Evolutionary conservation across 2,888 invertebrate species (phyloP), one percentile per base, ranked within the genome.

Genomic region (Sepioteuthis lessoniana): DNA sequence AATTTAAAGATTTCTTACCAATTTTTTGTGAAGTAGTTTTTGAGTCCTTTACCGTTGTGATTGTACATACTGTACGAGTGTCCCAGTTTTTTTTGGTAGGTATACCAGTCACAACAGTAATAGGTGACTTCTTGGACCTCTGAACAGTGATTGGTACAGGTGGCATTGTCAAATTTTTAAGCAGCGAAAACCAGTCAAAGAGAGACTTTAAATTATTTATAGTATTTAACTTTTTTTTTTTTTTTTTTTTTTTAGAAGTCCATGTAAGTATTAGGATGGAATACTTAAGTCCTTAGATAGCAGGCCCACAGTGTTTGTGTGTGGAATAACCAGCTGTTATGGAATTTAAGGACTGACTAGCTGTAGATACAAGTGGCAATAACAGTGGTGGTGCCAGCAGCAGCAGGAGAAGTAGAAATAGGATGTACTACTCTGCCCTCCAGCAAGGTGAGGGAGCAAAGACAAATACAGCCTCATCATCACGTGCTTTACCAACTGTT

Each of bases 391-490:
- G 31, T 31, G 31, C 31, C 2, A 92, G 92, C 46, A 92, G 92
- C n/a, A 92, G 92, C 46, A n/a, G 92, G 7, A 92, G 47, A 38
- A 42, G n/a, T 47, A 92, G 31, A 47, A 91, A 25, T 7, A 38
- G 42, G 25, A 13, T 92, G 92, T 92, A 42, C 47, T 16, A n/a
- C 47, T 47, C 38, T 92, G 92, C 92, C 92, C 92, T 92, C 92
- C 92, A 46, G 46, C 92, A 92, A 92, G 92, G 92, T 92, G 92
- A 92, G 92, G 42, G 47, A 92, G 76, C 76, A 35, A 76, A n/a
- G 16, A 35, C 1, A 4, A n/a, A 76, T 4, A n/a, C 76, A n/a
- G n/a, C n/a, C 3, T 16, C 76, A 76, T 35, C 76, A 8, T n/a
- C 76, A 60, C 10, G n/a, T 76, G n/a, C 76, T 76, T 76, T 76